A percentile compares a stretch with the other conserved stretches of the same genome.
Conservation (phyloP, 1,140 invertebrate species). For the Cydia splendana region DNA sequence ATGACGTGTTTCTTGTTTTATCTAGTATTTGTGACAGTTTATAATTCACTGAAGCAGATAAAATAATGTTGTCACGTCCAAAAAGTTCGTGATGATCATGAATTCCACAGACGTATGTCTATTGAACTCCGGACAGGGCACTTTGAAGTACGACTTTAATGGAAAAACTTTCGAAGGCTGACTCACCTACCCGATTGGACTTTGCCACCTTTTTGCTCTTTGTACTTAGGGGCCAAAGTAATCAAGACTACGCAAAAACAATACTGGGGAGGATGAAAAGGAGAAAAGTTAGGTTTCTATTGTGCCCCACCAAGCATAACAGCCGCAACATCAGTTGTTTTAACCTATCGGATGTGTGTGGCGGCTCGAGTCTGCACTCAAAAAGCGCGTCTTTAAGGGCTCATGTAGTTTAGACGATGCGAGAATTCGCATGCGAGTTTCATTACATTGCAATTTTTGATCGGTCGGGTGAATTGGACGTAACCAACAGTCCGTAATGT, state of each 20-base stretch:
- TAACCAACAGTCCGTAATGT: no score
- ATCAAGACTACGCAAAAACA: constrained; percentile 1
- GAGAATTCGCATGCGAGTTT: no score
- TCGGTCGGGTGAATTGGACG: no score
- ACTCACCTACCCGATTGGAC: constrained; percentile 16
- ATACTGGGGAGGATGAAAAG: neutral
- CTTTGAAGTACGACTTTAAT: constrained; percentile 28
- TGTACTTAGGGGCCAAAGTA: neutral
- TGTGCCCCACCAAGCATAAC: neutral
- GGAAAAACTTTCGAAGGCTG: constrained; percentile 14
- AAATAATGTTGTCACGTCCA: constrained; percentile 8
- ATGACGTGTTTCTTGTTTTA: no score
- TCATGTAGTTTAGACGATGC: no score
- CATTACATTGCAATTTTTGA: no score
- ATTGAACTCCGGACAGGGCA: constrained; percentile 20
- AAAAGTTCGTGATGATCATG: constrained; percentile 15
- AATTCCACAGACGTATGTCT: constrained; percentile 23
- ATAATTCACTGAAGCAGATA: neutral
- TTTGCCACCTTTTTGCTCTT: constrained; percentile 24
- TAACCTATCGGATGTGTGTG: neutral
- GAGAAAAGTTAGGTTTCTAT: neutral
- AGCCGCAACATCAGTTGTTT: neutral
- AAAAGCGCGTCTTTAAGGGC: no score
- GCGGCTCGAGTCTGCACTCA: no score
- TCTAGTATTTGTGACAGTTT: neutral